A percentile compares a stretch with the other conserved stretches of the same genome.
phyloP scores from a whole-genome alignment of 2,113 vertebrate species.

The Carettochelys insculpta region DNA sequence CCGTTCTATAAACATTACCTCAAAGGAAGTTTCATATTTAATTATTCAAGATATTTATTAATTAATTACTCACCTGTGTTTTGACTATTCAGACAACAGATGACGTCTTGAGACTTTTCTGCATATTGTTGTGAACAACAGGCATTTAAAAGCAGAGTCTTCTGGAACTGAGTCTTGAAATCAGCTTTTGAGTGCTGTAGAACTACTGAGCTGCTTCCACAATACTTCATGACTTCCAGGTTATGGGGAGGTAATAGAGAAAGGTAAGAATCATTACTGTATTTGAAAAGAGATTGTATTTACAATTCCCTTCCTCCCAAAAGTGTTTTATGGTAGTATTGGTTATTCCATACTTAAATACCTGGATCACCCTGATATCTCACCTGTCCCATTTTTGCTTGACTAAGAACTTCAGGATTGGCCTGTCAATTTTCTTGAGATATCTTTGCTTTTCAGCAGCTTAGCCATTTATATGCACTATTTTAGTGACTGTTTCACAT shows the following conservation, averaged over 20 bases:
- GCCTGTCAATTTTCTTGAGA: not conserved
- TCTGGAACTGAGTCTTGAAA: constrained; percentile 12
- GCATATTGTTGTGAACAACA: not conserved
- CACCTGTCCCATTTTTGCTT: not conserved
- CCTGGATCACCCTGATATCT: not conserved
- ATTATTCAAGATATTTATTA: constrained; percentile 79
- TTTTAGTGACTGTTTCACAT: not conserved
- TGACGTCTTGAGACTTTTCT: constrained; percentile 42
- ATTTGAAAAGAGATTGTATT: not conserved
- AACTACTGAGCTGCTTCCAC: not conserved
- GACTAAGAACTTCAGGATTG: not conserved
- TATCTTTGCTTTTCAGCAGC: not conserved
- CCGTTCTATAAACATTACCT: constrained; percentile 44
- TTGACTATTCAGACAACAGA: constrained; percentile 41
- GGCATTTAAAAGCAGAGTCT: constrained; percentile 24
- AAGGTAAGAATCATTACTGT: constrained; percentile 52
- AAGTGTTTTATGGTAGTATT: not conserved
- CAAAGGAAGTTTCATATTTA: constrained; percentile 57
- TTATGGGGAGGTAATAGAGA: constrained; percentile 24
- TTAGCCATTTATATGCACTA: not conserved
- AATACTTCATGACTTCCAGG: not conserved
- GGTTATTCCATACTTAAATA: constrained; percentile 6
- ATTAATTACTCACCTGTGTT: constrained; percentile 70
- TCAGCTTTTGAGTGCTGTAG: constrained; percentile 18
- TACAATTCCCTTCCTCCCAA: not conserved